Conservation (phyloP, 2,888 invertebrate species). For the Leptopilina drosophilae region DNA sequence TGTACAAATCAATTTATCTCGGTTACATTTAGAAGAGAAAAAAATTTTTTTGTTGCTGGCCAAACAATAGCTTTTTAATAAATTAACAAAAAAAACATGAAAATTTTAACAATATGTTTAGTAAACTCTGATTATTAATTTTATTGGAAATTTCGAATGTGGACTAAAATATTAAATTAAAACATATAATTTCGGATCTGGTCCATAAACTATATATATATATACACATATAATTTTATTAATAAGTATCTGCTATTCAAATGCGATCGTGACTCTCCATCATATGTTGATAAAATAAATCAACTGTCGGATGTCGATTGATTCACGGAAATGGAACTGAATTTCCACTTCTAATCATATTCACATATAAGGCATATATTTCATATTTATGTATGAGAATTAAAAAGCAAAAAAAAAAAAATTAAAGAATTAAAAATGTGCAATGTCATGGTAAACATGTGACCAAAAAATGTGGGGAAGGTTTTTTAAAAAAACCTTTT, state of each 20-base stretch:
- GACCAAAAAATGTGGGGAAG: no score
- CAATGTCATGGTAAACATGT: no score
- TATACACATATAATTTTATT: conserved; percentile 2
- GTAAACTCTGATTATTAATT: no score
- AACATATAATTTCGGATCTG: conserved; percentile 5
- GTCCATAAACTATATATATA: neutral
- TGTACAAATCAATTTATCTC: no score
- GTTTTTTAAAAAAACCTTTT: no score
- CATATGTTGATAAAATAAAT: conserved; percentile 21
- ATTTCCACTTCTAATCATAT: conserved; percentile 6
- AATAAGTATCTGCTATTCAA: conserved; percentile 29
- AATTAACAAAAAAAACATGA: no score
- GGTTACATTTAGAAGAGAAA: no score
- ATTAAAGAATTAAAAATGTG: no score
- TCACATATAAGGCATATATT: neutral
- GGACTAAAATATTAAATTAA: neutral
- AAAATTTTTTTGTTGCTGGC: no score
- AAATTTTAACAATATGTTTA: no score
- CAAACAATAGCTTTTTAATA: no score
- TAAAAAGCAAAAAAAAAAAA: no score
- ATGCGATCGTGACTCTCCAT: conserved; percentile 6
- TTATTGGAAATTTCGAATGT: neutral
- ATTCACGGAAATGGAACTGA: conserved; percentile 12
- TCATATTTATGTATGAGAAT: neutral
- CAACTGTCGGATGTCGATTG: conserved; percentile 16